Base-by-base conservation (phyloP, 2,888 invertebrate species). In the Drosophila anomalata region DNA sequence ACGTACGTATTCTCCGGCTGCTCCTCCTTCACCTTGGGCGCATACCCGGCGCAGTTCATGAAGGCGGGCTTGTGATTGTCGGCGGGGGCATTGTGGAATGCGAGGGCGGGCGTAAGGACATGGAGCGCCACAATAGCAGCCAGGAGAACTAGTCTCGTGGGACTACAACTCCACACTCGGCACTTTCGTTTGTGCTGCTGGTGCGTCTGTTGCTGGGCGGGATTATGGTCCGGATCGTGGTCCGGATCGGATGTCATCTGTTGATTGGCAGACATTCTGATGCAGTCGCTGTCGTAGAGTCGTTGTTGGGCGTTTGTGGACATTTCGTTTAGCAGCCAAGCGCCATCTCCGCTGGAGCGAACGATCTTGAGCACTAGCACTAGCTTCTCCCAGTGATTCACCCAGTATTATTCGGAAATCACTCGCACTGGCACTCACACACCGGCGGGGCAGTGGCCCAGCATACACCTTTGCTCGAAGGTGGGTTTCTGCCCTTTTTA, bases 21-120 rank as follows among this genome's bases (percentile, higher is more conserved):
- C 84, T 95, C 96, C 92, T 98, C 98, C 89, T 95, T 95, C 22
- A 97, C 96, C 29, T 94, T 93, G 0, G 96, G 97, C 85, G 94
- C 95, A 92, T 98, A 98, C 80, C 93, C 93, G 61, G 94, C 94
- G 92, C 99, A 99, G 80, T 96, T 94, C 44, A 94, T 94, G 92
- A 98, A 98, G 69, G 95, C 94, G 1, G 98, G 98, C 89, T 98
- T 98, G 90, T 97, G 95, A 92, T 96, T 97, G 92, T 97, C 94
- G 44, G 91, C 79, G 41, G 61, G 29, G 26, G 53, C 36, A 50
- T 59, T 31, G 5, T 58, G 58, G 11, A 66, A 53, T 22, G 57
- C 62, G 66, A 44, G 60, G 65, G 58, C 67, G 57, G 72, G 72
- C 39, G 56, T 51, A 17, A 60, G 24, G 20, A 66, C 12, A 44